Evolutionary conservation across 2,888 invertebrate genomes (phyloP), one percentile per base, ranked within the genome.

Genomic region (Chaetogeoica ovagalla): DNA sequence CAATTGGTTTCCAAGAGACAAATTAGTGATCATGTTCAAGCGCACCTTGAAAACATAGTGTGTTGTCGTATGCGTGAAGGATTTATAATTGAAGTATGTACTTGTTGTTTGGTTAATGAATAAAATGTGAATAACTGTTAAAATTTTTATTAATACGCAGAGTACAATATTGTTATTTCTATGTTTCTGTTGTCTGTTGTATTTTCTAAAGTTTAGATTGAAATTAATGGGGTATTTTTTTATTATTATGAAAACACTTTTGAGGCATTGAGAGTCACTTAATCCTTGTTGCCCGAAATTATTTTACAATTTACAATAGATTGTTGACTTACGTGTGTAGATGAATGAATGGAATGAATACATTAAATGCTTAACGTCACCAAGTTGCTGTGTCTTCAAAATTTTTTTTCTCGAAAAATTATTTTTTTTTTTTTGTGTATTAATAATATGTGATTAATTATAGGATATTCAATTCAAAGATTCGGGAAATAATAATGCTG

Each of bases 61-160:
- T 91, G 92, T 73, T 91, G 93, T 84, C 87, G 94, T 82, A 87
- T 94, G 82, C 87, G 93, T 65, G 94, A 94, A 87, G 94, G 94
- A 52, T 94, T 92, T 86, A 89, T 90, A 62, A 88, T 92, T 82
- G 90, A 90, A 85, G 89, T 39, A 39, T 6, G 39, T 43, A 43
- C 43, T 43, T 43, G 9, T 43, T 9, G 6, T 43, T 5, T 7
- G 6, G 19, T 57, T 57, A 1, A 5, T 43, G 1, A 43, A 43
- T 43, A 1, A 57, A n/a, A n/a, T n/a, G n/a, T 30, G 5, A 57
- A 57, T 7, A 57, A 55, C 55, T 55, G 55, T 19, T 43, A 55
- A 55, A 13, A 55, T n/a, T n/a, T 1, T 30, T n/a, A n/a, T 30
- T 30, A 30, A 30, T 30, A 2, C 30, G 4, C 30, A 1, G 30